Base-by-base conservation (phyloP, 1,140 invertebrate genomes). In the Drosophila persimilis region DNA sequence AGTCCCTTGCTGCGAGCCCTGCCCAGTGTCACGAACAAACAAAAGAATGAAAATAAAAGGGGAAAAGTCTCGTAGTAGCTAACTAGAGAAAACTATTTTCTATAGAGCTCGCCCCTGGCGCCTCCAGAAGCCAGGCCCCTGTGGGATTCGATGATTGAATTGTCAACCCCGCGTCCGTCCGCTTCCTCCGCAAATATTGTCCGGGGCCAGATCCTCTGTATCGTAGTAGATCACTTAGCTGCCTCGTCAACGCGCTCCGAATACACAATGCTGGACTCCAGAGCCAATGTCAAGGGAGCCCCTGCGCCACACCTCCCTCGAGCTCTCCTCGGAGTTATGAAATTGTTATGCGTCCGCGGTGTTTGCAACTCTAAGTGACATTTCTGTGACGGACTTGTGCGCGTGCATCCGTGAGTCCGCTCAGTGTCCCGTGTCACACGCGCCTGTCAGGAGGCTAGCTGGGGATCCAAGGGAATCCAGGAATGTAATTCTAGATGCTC, bases 321-420 rank as follows among this genome's bases (percentile, higher is more conserved):
- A 15, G 46, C 58, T 71, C 77, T 71, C 80, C 85, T 70, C 65
- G 62, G 59, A 86, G 85, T 88, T 88, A 79, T 88, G 79, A 79
- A 88, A 88, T 88, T 79, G 72, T 52, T 73, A 65, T 67, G 79
- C 83, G 79, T 89, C 75, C 83, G 61, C 52, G 46, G 75, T 57
- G 78, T 73, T 69, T 65, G 83, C 78, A 86, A 81, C 61, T 81
- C 59, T 81, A 83, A 88, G 84, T 88, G 83, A 89, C 83, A 88
- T 88, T 88, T 88, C 72, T 76, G 78, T 88, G 83, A 88, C 83
- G 83, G 75, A 89, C 84, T 83, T 88, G 80, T 60, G 74, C 64
- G 52, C 83, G 78, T 80, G 77, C 70, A 88, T 88, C 81, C 81
- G 78, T 78, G 81, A 88, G 59, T 69, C 62, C 64, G 64, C 50